phyloP scores from a whole-genome alignment of 2,797 vertebrate species.

The Champsocephalus esox region DNA sequence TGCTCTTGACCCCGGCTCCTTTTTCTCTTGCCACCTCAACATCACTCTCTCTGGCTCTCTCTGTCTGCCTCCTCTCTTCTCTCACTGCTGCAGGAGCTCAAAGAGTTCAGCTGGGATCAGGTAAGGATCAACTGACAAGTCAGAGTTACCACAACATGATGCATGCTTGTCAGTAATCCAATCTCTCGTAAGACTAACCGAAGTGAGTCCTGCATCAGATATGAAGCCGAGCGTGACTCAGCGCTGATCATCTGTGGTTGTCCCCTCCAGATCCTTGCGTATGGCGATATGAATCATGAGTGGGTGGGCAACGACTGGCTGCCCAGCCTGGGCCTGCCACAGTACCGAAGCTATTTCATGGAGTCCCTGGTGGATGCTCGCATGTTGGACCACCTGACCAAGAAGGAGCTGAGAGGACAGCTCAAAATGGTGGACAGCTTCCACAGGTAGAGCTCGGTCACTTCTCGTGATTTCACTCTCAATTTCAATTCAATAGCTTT shows the following conservation, averaged over 20 bases:
- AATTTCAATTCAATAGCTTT: too few species aligned
- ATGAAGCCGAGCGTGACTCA: slow-evolving; percentile 55
- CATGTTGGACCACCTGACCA: slow-evolving; percentile 95
- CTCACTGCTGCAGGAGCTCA: slow-evolving; percentile 88
- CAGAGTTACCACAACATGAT: slow-evolving; percentile 8
- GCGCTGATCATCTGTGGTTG: slow-evolving; percentile 39
- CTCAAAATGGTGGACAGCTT: slow-evolving; percentile 98
- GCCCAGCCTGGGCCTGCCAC: slow-evolving; percentile 93
- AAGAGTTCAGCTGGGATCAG: slow-evolving; percentile 98
- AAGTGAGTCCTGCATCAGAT: slow-evolving; percentile 53
- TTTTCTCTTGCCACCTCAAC: slow-evolving; percentile 64
- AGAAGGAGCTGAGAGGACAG: slow-evolving; percentile 94
- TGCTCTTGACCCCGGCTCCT: slow-evolving; percentile 69
- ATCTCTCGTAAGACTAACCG: slow-evolving; percentile 14
- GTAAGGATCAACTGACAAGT: slow-evolving; percentile 75
- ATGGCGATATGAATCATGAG: slow-evolving; percentile 95
- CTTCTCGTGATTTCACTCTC: neutral
- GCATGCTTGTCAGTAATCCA: slow-evolving; percentile 21
- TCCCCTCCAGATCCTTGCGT: slow-evolving; percentile 89
- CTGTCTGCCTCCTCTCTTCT: slow-evolving; percentile 55
- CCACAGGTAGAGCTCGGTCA: slow-evolving; percentile 85
- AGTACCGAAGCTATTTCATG: slow-evolving; percentile 97
- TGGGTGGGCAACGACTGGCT: slow-evolving; percentile 97
- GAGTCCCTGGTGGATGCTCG: slow-evolving; percentile 95
- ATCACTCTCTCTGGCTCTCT: slow-evolving; percentile 54